A percentile compares a stretch with the other conserved stretches of the same genome.
phyloP scores from a whole-genome alignment of 2,888 invertebrate species.

The Acrobeloides nanus region DNA sequence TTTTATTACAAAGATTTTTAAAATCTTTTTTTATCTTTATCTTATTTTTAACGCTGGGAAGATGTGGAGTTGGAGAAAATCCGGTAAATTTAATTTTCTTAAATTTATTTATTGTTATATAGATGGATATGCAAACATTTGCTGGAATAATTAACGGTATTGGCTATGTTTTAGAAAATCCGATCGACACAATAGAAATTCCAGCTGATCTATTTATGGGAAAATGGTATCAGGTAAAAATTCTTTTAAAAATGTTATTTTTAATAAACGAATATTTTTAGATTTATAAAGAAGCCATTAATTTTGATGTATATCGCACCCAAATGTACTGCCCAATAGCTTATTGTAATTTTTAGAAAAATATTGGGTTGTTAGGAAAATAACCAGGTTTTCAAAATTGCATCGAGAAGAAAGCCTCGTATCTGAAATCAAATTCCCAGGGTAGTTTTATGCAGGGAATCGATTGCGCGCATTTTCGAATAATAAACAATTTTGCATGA shows the following conservation, averaged over 20 bases:
- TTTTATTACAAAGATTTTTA: no score
- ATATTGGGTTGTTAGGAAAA: no score
- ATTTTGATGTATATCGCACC: slow-evolving; percentile 53
- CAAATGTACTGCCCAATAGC: slow-evolving; percentile 54
- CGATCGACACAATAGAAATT: slow-evolving; percentile 49
- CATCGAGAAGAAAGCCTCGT: no score
- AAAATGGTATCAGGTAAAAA: slow-evolving; percentile 47
- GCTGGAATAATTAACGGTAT: slow-evolving; percentile 52
- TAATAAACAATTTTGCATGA: no score
- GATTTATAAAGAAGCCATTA: slow-evolving; percentile 54
- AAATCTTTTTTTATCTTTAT: no score
- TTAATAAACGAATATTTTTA: slow-evolving; percentile 18
- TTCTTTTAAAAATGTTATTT: not conserved
- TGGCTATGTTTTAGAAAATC: slow-evolving; percentile 50
- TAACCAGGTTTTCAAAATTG: no score
- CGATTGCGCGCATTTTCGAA: no score
- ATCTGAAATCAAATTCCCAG: not conserved
- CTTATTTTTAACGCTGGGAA: no score
- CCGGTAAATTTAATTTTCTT: slow-evolving; percentile 33
- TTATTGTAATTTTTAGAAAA: slow-evolving; percentile 45
- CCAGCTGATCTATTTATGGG: slow-evolving; percentile 51
- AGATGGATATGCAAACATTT: slow-evolving; percentile 52
- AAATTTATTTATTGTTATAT: slow-evolving; percentile 13
- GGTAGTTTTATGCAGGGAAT: no score
- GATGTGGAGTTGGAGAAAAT: slow-evolving; percentile 50